Conservation (phyloP, 2,113 vertebrate genomes). For the Engraulis encrasicolus region DNA sequence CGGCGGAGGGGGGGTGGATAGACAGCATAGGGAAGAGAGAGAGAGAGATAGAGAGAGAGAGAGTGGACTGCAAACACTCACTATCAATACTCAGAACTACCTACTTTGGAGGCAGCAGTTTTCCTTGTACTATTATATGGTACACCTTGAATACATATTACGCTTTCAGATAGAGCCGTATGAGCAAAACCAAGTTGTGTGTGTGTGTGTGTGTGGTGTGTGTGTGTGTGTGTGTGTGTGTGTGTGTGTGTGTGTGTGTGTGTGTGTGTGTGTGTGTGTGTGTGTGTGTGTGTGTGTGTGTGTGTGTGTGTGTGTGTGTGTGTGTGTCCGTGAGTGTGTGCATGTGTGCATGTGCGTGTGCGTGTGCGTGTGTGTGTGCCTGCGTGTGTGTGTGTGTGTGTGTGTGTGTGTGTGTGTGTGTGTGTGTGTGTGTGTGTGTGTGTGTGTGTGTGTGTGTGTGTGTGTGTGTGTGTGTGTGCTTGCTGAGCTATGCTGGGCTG, state of each 20-base stretch:
- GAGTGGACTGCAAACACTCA: too few species aligned
- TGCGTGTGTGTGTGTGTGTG: background rate
- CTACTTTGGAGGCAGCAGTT: too few species aligned
- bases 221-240: background rate
- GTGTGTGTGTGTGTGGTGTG: background rate
- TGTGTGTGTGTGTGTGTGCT: background rate
- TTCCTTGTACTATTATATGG: too few species aligned
- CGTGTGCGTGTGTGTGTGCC: background rate
- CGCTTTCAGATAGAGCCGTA: too few species aligned
- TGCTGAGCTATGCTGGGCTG: background rate
- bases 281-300: background rate
- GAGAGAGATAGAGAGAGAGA: background rate
- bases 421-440: background rate
- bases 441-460: background rate
- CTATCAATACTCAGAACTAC: too few species aligned
- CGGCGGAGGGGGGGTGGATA: too few species aligned
- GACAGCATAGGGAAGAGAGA: background rate
- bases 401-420: background rate
- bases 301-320: background rate
- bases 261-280: background rate
- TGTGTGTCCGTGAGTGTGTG: background rate
- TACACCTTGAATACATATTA: too few species aligned
- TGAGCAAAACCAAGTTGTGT: background rate
- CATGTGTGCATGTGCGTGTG: background rate
- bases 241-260: background rate